A percentile compares a stretch with the other conserved stretches of the same genome.
Conservation (phyloP, 1,140 invertebrate genomes). For the Schlechtendalia chinensis region DNA sequence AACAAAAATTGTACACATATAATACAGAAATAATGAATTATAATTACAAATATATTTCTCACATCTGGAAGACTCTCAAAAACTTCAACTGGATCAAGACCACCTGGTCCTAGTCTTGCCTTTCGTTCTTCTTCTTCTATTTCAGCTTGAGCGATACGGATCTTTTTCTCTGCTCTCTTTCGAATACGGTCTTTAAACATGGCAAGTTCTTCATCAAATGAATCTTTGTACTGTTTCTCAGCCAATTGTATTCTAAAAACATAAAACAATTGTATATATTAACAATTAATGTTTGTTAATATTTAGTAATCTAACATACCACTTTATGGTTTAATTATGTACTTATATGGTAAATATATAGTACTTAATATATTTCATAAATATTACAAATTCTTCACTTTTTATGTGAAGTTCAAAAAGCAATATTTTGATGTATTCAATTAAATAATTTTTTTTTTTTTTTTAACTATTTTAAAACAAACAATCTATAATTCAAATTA, state of each 20-base stretch:
- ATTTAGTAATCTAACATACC: too few species aligned
- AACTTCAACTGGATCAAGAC: conserved; percentile 95
- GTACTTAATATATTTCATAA: too few species aligned
- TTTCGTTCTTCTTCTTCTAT: conserved; percentile 84
- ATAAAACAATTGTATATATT: conserved; percentile 17
- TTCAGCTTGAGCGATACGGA: conserved; percentile 79
- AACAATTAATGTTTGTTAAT: not conserved
- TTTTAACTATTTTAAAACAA: too few species aligned
- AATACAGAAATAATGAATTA: not conserved
- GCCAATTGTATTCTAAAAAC: conserved; percentile 79
- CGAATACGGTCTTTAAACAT: conserved; percentile 87
- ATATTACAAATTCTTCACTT: too few species aligned
- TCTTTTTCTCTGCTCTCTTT: conserved; percentile 82
- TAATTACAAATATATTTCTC: conserved; percentile 53
- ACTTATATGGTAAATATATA: too few species aligned
- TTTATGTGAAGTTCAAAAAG: too few species aligned
- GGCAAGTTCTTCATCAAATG: conserved; percentile 90
- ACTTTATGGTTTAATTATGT: too few species aligned
- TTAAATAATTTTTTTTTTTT: too few species aligned
- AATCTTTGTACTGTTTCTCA: conserved; percentile 86
- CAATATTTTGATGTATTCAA: too few species aligned
- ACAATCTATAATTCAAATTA: too few species aligned
- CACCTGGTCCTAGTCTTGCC: conserved; percentile 89
- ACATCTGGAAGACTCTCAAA: conserved; percentile 91
- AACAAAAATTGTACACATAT: not conserved